Evolutionary conservation across 2,797 vertebrate genomes (phyloP).

Genomic region (Chloroceryle amazona): DNA sequence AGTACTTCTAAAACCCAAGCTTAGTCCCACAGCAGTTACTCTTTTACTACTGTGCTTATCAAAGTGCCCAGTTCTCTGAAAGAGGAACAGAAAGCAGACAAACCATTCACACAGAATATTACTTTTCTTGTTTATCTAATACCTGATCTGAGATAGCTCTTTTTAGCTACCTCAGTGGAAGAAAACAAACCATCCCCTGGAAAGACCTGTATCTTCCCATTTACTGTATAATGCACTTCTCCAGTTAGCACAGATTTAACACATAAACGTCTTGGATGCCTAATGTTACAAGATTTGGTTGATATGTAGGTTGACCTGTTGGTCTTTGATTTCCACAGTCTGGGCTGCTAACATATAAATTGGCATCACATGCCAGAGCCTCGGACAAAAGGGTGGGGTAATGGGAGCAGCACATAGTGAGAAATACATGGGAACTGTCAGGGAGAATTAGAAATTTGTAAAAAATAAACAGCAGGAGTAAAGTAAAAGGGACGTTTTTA

Average conservation of each 20-base stretch:
- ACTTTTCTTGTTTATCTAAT: constrained; percentile 21
- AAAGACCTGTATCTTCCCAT: background rate
- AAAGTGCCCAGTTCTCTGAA: background rate
- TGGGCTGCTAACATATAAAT: background rate
- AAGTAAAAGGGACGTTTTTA: constrained; percentile 2
- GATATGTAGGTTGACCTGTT: background rate
- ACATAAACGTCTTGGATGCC: background rate
- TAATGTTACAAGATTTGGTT: background rate
- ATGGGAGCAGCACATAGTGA: background rate
- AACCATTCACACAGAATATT: background rate
- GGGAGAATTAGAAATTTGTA: background rate
- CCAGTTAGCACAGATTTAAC: constrained; percentile 13
- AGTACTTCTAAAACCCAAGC: background rate
- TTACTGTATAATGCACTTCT: background rate
- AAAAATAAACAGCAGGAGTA: background rate
- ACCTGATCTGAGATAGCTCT: background rate
- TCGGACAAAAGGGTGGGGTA: background rate
- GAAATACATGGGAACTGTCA: background rate
- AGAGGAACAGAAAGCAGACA: background rate
- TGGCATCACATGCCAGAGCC: background rate
- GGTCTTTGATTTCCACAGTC: background rate
- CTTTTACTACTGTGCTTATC: background rate
- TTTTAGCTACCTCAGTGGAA: background rate
- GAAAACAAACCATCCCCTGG: background rate
- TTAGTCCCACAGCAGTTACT: background rate